Percentiles rank a stretch among this genome's conserved stretches.
These are phyloP conservation scores for Altica lythri DNA, from an alignment of 2,888 invertebrate genomes.

Conservation along the genomic window DNA sequence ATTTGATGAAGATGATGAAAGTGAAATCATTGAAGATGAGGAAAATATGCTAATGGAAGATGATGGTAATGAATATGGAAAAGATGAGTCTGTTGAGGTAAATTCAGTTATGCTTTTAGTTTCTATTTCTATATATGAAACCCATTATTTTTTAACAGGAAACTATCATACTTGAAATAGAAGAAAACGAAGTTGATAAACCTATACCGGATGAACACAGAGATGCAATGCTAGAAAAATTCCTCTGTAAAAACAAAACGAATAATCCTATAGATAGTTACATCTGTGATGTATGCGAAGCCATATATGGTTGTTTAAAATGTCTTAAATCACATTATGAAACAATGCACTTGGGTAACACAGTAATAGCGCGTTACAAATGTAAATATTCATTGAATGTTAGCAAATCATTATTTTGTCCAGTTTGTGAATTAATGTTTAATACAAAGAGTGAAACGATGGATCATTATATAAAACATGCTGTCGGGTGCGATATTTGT, in stretches of 20 bases:
- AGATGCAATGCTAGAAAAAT: slow-evolving; percentile 10
- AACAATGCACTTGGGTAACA: slow-evolving; percentile 37
- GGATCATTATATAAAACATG: slow-evolving; percentile 38
- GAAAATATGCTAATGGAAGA: no score
- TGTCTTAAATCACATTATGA: slow-evolving; percentile 44
- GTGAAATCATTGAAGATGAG: slow-evolving; percentile 27
- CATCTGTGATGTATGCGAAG: slow-evolving; percentile 30
- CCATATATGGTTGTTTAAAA: slow-evolving; percentile 37
- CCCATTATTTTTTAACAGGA: slow-evolving; percentile 27
- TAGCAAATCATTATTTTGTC: slow-evolving; percentile 23
- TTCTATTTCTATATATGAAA: not conserved
- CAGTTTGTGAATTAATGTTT: slow-evolving; percentile 32
- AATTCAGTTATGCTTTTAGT: not conserved
- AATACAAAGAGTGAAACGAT: slow-evolving; percentile 26
- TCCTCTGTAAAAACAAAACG: slow-evolving; percentile 16
- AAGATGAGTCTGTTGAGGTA: no score
- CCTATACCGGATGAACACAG: slow-evolving; percentile 18
- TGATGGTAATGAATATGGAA: no score
- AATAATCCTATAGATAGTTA: slow-evolving; percentile 19
- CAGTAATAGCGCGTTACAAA: slow-evolving; percentile 36
- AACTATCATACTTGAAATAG: slow-evolving; percentile 36
- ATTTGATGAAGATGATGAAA: slow-evolving; percentile 30
- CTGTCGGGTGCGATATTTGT: slow-evolving; percentile 41
- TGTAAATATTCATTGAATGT: slow-evolving; percentile 29
- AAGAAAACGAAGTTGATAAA: slow-evolving; percentile 29